Evolutionary conservation across 2,797 vertebrate genomes (phyloP).

Genomic region (Darevskia nairensis): DNA sequence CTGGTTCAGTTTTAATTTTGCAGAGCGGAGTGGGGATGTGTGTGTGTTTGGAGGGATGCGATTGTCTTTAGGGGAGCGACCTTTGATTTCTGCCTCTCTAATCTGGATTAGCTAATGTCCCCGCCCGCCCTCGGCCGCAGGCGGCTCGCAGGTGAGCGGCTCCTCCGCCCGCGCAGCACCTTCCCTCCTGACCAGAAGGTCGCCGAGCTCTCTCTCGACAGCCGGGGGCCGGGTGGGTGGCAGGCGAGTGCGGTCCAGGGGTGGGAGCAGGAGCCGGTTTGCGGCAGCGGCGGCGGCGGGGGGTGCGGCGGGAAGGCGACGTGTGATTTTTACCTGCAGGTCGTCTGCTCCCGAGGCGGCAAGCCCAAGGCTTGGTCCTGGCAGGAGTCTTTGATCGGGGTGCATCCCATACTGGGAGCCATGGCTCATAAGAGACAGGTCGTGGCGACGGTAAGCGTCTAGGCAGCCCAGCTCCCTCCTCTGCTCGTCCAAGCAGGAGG

Average conservation of each 20-base stretch:
- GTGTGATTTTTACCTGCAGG: conserved; percentile 91
- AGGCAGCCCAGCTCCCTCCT: conserved; percentile 97
- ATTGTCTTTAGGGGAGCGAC: too few species aligned
- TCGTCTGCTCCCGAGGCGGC: conserved; percentile 91
- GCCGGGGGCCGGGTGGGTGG: too few species aligned
- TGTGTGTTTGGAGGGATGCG: too few species aligned
- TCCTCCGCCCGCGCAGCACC: background rate
- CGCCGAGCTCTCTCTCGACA: background rate
- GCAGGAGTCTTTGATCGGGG: conserved; percentile 97
- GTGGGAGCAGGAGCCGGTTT: background rate
- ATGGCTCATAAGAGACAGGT: conserved; percentile 98
- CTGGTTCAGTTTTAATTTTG: too few species aligned
- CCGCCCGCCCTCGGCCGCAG: background rate
- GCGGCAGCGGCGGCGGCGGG: background rate
- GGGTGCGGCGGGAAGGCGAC: conserved; percentile 23
- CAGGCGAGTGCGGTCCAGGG: background rate
- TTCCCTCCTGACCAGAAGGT: background rate
- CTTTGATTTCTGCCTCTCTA: too few species aligned
- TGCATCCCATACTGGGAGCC: conserved; percentile 99
- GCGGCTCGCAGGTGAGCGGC: background rate
- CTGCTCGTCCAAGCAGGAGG: conserved; percentile 98
- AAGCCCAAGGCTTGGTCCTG: conserved; percentile 93
- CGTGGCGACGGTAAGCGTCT: conserved; percentile 97
- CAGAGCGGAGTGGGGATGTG: too few species aligned
- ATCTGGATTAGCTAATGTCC: background rate